Base-by-base conservation (phyloP, 2,888 invertebrate species). In the Noctua pronuba region DNA sequence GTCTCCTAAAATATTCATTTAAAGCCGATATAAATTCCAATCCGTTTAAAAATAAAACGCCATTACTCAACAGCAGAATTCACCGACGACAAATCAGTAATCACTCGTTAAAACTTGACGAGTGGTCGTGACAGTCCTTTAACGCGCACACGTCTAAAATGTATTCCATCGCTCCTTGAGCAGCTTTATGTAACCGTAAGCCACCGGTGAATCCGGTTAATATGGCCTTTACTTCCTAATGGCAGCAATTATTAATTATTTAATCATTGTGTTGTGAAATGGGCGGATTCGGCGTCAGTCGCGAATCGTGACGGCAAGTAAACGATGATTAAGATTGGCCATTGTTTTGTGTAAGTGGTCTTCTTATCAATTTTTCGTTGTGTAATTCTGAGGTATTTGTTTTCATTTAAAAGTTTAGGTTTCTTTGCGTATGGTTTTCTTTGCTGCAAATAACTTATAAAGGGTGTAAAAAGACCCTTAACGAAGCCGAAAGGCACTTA, bases 191-290 rank as follows among this genome's bases (percentile, higher is more conserved):
- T 79, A 79, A 79, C 77, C 46, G 86, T 92, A 91, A 92, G 87
- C 84, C 87, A 87, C 88, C 84, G 73, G 87, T 87, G 88, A 86
- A 90, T 92, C 91, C 92, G 91, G 92, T 93, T 91, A 88, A 87
- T 89, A 79, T 90, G 90, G 89, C 90, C 90, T 93, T 92, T 92
- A 88, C 90, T 91, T 92, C 90, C 92, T 93, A 94, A 94, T 93
- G 89, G 91, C 84, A 84, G 89, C 92, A 92, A 93, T 94, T 94
- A 93, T 88, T 91, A 87, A 91, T 93, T 92, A 92, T 91, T 93
- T 93, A 93, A 94, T 92, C 90, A 91, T 89, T 87, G 83, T 85
- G 86, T 94, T 94, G 90, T 91, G 92, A 93, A 94, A 94, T 91
- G 85, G 83, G 81, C 85, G 88, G 90, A 91, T 90, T 89, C 90